These are phyloP conservation scores for Tylochromis polylepis DNA, from an alignment of 2,113 vertebrate species.

Conservation along the genomic window DNA sequence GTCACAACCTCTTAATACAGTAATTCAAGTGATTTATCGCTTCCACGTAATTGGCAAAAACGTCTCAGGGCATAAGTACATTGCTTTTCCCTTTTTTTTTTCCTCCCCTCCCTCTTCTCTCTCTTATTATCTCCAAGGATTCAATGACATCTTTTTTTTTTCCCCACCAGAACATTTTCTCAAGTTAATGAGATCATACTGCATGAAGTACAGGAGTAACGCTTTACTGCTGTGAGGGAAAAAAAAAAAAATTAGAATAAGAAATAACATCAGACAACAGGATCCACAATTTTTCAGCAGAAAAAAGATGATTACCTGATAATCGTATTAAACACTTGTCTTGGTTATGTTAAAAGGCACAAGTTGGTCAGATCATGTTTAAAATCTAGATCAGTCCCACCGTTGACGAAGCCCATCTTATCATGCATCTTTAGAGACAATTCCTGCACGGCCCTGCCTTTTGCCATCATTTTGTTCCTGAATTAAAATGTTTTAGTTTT, in stretches of 20 bases:
- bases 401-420: constrained; percentile 60
- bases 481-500: constrained; percentile 52
- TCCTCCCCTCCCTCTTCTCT: not conserved
- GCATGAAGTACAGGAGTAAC: constrained; percentile 59
- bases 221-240: constrained; percentile 58
- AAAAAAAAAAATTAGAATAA: not conserved
- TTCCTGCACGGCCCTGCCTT: constrained; percentile 43
- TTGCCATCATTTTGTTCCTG: constrained; percentile 55
- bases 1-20: constrained; percentile 51
- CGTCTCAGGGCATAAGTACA: constrained; percentile 16
- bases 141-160: not conserved
- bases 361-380: constrained; percentile 82
- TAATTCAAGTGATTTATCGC: constrained; percentile 28
- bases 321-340: constrained; percentile 73
- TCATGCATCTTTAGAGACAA: constrained; percentile 52
- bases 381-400: constrained; percentile 60
- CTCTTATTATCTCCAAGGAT: not conserved
- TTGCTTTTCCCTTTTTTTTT: not conserved
- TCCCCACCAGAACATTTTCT: constrained; percentile 12
- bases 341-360: constrained; percentile 88
- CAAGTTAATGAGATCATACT: constrained; percentile 50
- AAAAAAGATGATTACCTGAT: constrained; percentile 74
- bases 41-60: constrained; percentile 32
- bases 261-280: constrained; percentile 66
- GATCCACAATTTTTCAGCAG: constrained; percentile 76